phyloP scores from a whole-genome alignment of 2,797 vertebrate species.

The Parauchenoglanis punctatus region DNA sequence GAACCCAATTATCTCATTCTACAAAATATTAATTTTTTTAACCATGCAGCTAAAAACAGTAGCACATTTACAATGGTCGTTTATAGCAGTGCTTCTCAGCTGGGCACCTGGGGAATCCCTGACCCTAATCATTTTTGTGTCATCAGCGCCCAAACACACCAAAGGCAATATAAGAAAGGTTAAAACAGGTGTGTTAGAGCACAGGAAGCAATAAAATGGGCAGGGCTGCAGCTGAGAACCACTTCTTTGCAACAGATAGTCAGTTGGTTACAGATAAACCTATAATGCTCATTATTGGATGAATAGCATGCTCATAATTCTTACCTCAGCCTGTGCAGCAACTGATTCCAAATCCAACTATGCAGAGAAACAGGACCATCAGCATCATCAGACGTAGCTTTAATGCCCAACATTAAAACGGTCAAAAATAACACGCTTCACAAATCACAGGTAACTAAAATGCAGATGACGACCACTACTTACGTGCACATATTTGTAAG shows the following conservation, averaged over 20 bases:
- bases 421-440: background rate
- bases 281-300: background rate
- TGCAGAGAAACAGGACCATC: slow-evolving; percentile 51
- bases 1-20: background rate
- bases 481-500: background rate
- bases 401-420: background rate
- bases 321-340: slow-evolving; percentile 68
- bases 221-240: background rate
- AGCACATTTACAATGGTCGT: background rate
- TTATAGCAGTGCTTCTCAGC: background rate
- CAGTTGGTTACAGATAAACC: background rate
- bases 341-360: slow-evolving; percentile 71
- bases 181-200: background rate
- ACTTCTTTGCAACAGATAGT: background rate
- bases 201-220: background rate
- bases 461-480: background rate
- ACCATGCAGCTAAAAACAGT: background rate
- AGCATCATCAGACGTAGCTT: background rate
- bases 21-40: background rate
- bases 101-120: background rate
- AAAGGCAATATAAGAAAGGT: background rate
- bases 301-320: slow-evolving; percentile 34
- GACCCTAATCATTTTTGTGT: background rate
- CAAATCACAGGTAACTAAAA: background rate
- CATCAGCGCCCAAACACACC: background rate